Evolutionary conservation across 2,888 invertebrate species (phyloP).

Genomic region (Thereva nobilitata): DNA sequence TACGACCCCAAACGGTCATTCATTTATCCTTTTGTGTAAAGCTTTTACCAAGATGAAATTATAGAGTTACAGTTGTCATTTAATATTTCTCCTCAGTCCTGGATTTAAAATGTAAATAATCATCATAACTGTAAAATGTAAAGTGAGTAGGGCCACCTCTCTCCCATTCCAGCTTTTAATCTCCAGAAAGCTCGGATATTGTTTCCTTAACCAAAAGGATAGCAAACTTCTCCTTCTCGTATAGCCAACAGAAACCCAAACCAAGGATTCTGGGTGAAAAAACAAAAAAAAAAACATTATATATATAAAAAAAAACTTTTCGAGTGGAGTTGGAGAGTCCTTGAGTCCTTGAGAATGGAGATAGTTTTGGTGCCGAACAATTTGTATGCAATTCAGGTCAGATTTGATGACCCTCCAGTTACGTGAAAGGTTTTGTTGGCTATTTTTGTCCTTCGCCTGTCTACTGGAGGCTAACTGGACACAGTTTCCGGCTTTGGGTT

Average conservation of each 20-base stretch:
- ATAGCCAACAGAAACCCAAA: no score
- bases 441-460: conserved; percentile 30
- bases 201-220: no score
- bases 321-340: no score
- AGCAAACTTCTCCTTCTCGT: no score
- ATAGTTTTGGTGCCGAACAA: conserved; percentile 17
- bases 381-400: conserved; percentile 39
- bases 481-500: conserved; percentile 22
- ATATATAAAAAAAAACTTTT: not conserved
- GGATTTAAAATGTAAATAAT: conserved; percentile 39
- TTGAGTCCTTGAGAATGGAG: not conserved
- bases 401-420: conserved; percentile 39
- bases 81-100: conserved; percentile 5
- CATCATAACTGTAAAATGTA: conserved; percentile 35
- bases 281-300: not conserved
- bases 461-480: conserved; percentile 15
- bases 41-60: conserved; percentile 23
- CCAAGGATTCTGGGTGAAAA: not conserved
- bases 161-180: not conserved
- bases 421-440: conserved; percentile 36
- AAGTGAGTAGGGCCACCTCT: conserved; percentile 9
- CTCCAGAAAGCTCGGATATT: no score
- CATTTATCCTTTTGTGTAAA: conserved; percentile 18
- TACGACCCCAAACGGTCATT: conserved; percentile 16
- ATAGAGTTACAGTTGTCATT: conserved; percentile 22